Evolutionary conservation across 2,113 vertebrate genomes (phyloP).

Genomic region (Paramisgurnus dabryanus): DNA sequence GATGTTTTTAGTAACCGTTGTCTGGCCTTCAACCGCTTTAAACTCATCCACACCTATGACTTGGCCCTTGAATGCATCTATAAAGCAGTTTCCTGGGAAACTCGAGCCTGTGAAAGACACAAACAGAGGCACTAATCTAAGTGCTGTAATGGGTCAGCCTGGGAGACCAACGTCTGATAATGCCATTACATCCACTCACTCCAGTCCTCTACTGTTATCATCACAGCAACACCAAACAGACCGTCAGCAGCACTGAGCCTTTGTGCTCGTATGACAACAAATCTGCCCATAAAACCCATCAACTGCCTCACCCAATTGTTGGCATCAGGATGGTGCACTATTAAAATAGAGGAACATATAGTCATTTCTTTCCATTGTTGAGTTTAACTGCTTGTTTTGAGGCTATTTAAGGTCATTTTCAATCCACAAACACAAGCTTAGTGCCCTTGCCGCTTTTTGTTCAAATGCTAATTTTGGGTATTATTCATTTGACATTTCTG

Average conservation of each 20-base stretch:
- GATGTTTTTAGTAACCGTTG: neutral
- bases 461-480: neutral
- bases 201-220: constrained; percentile 50
- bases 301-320: constrained; percentile 37
- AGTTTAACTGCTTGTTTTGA: constrained; percentile 19
- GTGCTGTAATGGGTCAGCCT: constrained; percentile 49
- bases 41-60: neutral
- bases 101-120: constrained; percentile 8
- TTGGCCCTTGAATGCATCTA: constrained; percentile 7
- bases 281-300: constrained; percentile 37
- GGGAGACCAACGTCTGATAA: constrained; percentile 60
- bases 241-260: constrained; percentile 31
- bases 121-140: constrained; percentile 42
- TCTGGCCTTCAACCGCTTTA: neutral
- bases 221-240: constrained; percentile 39
- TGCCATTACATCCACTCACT: constrained; percentile 66
- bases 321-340: constrained; percentile 12
- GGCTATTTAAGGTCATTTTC: neutral
- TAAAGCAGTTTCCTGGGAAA: constrained; percentile 47
- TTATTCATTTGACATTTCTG: constrained; percentile 14
- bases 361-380: constrained; percentile 18
- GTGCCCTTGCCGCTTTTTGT: neutral
- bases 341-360: constrained; percentile 24
- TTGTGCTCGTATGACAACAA: constrained; percentile 46
- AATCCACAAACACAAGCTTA: neutral